A percentile compares a stretch with the other conserved stretches of the same genome.
phyloP scores from a whole-genome alignment of 1,140 invertebrate genomes.

The Tetramorium parvispinum region DNA sequence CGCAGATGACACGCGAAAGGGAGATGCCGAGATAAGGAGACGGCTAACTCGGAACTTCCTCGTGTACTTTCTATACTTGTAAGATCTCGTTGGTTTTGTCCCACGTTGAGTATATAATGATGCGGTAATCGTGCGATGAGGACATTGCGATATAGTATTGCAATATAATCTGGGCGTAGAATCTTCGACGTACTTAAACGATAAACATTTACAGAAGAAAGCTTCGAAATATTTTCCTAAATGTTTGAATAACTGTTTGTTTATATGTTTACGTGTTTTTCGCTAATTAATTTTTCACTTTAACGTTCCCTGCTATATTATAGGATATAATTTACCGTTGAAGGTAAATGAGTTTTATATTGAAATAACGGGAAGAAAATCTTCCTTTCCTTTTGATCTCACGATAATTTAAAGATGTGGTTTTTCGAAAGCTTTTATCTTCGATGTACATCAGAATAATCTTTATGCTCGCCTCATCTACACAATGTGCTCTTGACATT shows the following conservation, averaged over 20 bases:
- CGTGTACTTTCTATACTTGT: neutral
- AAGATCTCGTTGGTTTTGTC: neutral
- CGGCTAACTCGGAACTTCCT: neutral
- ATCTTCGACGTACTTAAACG: neutral
- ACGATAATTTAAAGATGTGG: neutral
- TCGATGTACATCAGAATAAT: constrained; percentile 1
- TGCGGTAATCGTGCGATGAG: neutral
- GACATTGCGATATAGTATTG: neutral
- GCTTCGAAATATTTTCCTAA: neutral
- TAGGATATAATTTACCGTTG: neutral
- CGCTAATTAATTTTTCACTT: constrained; percentile 8
- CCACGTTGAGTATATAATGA: neutral
- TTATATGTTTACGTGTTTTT: neutral
- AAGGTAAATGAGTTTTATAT: neutral
- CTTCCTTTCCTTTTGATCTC: neutral
- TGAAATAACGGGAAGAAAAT: neutral
- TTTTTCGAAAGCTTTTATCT: constrained; percentile 31
- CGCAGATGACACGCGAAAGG: constrained; percentile 32
- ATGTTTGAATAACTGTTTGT: neutral
- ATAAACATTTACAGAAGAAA: neutral
- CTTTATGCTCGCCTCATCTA: constrained; percentile 43
- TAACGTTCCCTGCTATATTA: too few species aligned
- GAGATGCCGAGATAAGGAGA: constrained; percentile 18
- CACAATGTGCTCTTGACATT: constrained; percentile 37
- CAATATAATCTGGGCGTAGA: neutral